A percentile compares a stretch with the other conserved stretches of the same genome.
Evolutionary conservation across 2,888 invertebrate species (phyloP).

Genomic region (Seira sanloemensis): DNA sequence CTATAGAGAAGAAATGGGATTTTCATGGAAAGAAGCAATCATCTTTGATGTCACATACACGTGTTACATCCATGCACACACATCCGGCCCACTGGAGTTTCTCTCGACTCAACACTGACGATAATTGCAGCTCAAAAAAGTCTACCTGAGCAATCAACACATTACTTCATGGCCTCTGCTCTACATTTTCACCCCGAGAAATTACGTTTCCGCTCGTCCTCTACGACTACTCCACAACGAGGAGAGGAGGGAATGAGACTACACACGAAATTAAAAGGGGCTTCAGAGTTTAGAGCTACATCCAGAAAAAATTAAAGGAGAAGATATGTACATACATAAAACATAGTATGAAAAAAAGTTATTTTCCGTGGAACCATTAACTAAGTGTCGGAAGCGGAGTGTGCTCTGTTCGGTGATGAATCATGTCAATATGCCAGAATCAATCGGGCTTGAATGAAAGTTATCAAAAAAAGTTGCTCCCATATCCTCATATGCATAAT

Average conservation of each 20-base stretch:
- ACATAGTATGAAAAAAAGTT: background rate
- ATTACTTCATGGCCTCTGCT: background rate
- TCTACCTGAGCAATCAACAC: background rate
- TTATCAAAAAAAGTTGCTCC: background rate
- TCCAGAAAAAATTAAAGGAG: background rate
- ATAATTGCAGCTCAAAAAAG: background rate
- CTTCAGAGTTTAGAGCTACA: no score
- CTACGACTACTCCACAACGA: background rate
- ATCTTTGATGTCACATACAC: constrained; percentile 42
- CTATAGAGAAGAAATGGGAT: background rate
- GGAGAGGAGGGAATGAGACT: no score
- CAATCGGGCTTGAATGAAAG: constrained; percentile 15
- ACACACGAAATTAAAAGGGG: background rate
- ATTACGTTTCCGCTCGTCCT: background rate
- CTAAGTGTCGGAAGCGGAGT: constrained; percentile 28
- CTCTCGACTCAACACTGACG: no score
- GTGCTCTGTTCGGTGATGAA: constrained; percentile 15
- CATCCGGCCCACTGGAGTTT: background rate
- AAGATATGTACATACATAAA: background rate
- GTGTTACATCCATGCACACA: constrained; percentile 31
- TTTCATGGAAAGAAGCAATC: constrained; percentile 53
- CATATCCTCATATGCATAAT: background rate
- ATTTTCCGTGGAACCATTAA: constrained; percentile 10
- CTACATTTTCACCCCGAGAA: background rate
- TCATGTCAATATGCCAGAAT: constrained; percentile 35